Base-by-base conservation (phyloP, 1,140 invertebrate species). In the Brachionus sp. region DNA sequence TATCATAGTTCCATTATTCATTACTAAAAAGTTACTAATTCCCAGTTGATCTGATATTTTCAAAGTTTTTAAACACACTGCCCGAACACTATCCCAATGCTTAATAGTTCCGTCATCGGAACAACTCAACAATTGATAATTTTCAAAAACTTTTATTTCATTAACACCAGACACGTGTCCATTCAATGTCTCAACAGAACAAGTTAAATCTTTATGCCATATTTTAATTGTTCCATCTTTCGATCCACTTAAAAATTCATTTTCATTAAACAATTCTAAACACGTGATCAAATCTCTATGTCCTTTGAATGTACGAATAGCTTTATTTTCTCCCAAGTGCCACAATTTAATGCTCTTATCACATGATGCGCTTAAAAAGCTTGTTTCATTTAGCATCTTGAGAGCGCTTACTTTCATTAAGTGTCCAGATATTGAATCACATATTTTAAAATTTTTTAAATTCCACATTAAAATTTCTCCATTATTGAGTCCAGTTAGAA, bases 121-220 rank as follows among this genome's bases (percentile, higher is more conserved):
- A 70, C 66, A 70, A 33, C 66, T 70, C n/a, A 70, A 70, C 35
- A 70, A 37, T 33, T 70, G 66, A 39, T 70, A 70, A 70, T 39
- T 70, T 23, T 70, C 66, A 23, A 70, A 70, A 10, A 70, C 66
- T 70, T 39, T 35, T 19, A 70, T 70, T 12, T 35, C n/a, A 70
- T 70, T 70, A 12, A 70, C 35, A 5, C 16, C 37, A 19, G 12
- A 19, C 7, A 16, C 5, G 37, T 70, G 66, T 16, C 33, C 66
- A 70, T 3, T 16, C 19, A 70, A 70, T 3, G 66, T 39, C 16
- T 70, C 35, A 4, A 70, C 66, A 70, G 1, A 70, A 42, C 29
- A 37, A 39, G 33, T 19, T 2, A 70, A 37, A 70, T 39, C 39
- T 70, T 16, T 70, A 39, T 70, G 66, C 66, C 66, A 70, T 23